Percentiles rank a stretch among this genome's conserved stretches.
Evolutionary conservation across 1,140 invertebrate species (phyloP).

Genomic region (Homarus americanus): DNA sequence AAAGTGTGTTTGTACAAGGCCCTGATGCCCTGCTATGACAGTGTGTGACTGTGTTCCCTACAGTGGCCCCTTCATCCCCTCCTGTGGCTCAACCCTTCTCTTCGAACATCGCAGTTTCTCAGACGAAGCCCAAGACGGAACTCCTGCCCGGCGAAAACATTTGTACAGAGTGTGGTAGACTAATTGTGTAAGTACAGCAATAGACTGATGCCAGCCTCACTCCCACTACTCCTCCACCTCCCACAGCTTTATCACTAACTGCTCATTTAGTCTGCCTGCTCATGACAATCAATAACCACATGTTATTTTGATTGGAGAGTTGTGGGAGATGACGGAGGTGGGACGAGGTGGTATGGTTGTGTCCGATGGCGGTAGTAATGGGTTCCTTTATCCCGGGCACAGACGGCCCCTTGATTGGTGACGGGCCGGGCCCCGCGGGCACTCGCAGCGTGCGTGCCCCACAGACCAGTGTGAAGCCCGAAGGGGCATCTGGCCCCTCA

Average conservation of each 20-base stretch:
- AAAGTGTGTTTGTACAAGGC: conserved; percentile 7
- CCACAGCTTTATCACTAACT: conserved; percentile 35
- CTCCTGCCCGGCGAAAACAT: conserved; percentile 92
- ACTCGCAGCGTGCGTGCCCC: conserved; percentile 71
- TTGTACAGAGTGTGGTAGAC: conserved; percentile 93
- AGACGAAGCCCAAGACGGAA: conserved; percentile 78
- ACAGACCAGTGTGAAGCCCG: conserved; percentile 66
- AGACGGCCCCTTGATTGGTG: conserved; percentile 57
- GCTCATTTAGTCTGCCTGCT: background rate
- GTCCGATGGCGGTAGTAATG: conserved; percentile 54
- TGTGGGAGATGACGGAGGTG: conserved; percentile 26
- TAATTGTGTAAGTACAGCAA: conserved; percentile 91
- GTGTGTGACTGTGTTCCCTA: conserved; percentile 50
- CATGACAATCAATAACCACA: conserved; percentile 29
- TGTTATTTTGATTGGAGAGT: conserved; percentile 12
- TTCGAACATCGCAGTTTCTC: conserved; percentile 29
- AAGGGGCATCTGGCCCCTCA: conserved; percentile 52
- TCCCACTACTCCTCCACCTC: conserved; percentile 20
- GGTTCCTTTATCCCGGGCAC: conserved; percentile 66
- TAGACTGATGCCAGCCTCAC: conserved; percentile 20
- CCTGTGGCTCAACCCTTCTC: conserved; percentile 49
- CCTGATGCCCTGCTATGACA: background rate
- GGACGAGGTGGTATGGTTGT: conserved; percentile 20
- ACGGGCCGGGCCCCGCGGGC: conserved; percentile 57
- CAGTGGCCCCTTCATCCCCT: conserved; percentile 57